A percentile compares a stretch with the other conserved stretches of the same genome.
Conservation (phyloP, 2,888 invertebrate genomes). For the Meiosimyza platycephala region DNA sequence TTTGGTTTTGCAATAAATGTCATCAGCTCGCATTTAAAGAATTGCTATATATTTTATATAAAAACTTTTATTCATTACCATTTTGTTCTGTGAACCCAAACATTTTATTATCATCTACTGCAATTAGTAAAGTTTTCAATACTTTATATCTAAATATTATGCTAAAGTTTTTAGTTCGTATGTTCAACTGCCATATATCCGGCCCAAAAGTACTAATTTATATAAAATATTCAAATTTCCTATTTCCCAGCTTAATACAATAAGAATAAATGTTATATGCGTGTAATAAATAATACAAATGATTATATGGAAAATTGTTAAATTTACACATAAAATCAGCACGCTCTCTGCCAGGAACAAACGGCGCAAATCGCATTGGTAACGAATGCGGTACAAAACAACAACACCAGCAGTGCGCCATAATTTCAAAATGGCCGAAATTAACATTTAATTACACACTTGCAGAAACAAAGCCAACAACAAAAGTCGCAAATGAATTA, state of each 20-base stretch:
- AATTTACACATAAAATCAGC: conserved; percentile 46
- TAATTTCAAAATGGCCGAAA: conserved; percentile 41
- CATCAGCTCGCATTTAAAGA: not conserved
- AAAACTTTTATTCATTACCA: conserved; percentile 6
- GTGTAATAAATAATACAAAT: conserved; percentile 12
- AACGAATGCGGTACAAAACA: too few relatives aligned
- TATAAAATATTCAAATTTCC: conserved; percentile 15
- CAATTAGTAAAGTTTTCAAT: conserved; percentile 1
- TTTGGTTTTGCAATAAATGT: conserved; percentile 29
- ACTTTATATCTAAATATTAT: not conserved
- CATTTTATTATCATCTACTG: not conserved
- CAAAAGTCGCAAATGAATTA: not conserved
- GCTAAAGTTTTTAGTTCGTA: conserved; percentile 6
- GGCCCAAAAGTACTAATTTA: conserved; percentile 7
- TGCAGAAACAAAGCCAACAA: conserved; percentile 11
- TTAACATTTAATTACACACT: conserved; percentile 45
- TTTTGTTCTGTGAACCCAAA: conserved; percentile 9
- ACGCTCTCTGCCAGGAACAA: conserved; percentile 46
- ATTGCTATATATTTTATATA: too few relatives aligned
- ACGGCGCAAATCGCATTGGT: too few relatives aligned
- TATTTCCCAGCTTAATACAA: too few relatives aligned
- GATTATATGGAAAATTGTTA: conserved; percentile 5
- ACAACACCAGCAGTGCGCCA: too few relatives aligned
- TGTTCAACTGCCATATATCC: conserved; percentile 20
- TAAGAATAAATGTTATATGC: too few relatives aligned